Conservation (phyloP, 2,797 vertebrate genomes). For the Cirrhinus molitorella region DNA sequence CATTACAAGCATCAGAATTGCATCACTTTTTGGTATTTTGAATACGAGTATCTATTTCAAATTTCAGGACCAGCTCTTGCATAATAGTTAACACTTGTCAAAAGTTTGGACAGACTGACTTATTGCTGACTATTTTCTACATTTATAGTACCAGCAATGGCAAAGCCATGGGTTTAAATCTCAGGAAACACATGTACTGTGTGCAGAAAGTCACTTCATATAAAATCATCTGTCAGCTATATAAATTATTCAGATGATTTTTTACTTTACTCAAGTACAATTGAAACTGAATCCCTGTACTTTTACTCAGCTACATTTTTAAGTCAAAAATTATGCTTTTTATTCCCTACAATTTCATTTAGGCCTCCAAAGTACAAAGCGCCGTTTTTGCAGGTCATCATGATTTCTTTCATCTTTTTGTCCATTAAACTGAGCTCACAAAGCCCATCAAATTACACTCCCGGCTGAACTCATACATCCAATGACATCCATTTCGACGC, state of each 20-base stretch:
- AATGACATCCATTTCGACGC: not conserved
- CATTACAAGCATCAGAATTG: too few species aligned
- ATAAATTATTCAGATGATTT: not conserved
- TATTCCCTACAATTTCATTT: not conserved
- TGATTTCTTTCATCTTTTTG: not conserved
- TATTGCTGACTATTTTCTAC: not conserved
- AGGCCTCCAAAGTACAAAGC: not conserved
- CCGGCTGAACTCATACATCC: not conserved
- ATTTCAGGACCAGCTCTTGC: not conserved
- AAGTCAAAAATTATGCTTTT: not conserved
- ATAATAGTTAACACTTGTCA: not conserved
- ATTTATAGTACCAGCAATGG: not conserved
- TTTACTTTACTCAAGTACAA: not conserved
- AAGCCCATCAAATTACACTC: not conserved
- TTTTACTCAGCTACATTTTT: not conserved
- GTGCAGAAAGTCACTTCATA: not conserved
- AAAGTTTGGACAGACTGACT: not conserved
- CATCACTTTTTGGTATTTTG: too few species aligned
- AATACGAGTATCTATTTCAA: too few species aligned
- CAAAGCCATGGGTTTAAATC: not conserved
- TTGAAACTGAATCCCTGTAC: not conserved
- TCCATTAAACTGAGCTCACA: not conserved
- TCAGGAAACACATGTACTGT: not conserved
- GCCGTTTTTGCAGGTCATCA: conserved; percentile 1
- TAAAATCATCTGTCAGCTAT: not conserved